Evolutionary conservation across 2,888 invertebrate species (phyloP), one percentile per base, ranked within the genome.

Genomic region (Barypeithes pellucidus): DNA sequence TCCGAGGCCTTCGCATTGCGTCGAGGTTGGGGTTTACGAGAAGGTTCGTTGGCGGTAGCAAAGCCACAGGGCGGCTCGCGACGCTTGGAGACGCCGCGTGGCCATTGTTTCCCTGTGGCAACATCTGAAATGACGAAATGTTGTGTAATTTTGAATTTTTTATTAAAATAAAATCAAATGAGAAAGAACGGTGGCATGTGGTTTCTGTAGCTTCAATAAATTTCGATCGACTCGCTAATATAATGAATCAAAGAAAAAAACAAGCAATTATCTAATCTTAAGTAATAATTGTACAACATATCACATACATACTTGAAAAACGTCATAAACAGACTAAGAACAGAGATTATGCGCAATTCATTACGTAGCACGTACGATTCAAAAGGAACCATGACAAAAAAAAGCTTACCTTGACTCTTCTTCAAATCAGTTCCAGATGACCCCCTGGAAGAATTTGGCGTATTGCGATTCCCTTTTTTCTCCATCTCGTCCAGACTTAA

Each of bases 401-500:
- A 63, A 18, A 50, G 18, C 29, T 57, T 66, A 77, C 77, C 77
- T 75, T 65, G 63, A 43, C 45, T 73, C 89, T 93, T 93, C 85
- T 93, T 94, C 82, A 90, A 88, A 87, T 95, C 94, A 93, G 90
- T 88, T 88, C 75, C 75, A 29, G 89, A 88, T 79, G 88, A 86
- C 84, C 90, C 91, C 89, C 92, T 94, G 87, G 91, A 87, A 86
- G 91, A 90, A 88, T 90, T 88, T 87, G 91, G 91, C 86, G 89
- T 87, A 84, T 89, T 88, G 87, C 91, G 91, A 87, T 90, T 89
- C 85, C 90, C 89, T 88, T 94, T 94, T 87, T 93, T 93, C 88
- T 93, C 94, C 94, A 94, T 94, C 80, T 87, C 82, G 77, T 84
- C 82, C 82, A 83, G 81, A 76, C 80, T 82, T 81, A 71, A 73